These are phyloP conservation scores for Eulemur rubriventer DNA, from an alignment of 2,797 vertebrate species.

Conservation along the genomic window DNA sequence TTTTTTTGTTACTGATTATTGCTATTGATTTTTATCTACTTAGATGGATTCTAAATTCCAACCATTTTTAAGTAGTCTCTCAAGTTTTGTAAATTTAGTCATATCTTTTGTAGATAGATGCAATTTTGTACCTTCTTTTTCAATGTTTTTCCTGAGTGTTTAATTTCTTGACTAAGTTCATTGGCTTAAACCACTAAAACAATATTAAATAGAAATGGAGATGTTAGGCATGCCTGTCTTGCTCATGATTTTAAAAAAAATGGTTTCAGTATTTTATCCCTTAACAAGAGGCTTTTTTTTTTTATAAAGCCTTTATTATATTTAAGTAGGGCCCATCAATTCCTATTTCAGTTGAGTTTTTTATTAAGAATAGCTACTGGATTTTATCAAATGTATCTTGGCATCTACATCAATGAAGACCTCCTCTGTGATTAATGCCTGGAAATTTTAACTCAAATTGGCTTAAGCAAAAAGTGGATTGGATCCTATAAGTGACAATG, in stretches of 20 bases:
- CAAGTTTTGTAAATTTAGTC: slow-evolving; percentile 16
- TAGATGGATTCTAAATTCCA: not conserved
- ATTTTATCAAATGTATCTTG: slow-evolving; percentile 32
- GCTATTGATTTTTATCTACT: not conserved
- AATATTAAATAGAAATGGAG: not conserved
- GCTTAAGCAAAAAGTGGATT: not conserved
- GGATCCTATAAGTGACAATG: not conserved
- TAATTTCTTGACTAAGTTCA: not conserved
- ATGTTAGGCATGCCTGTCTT: not conserved
- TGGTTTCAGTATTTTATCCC: not conserved
- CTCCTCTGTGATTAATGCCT: slow-evolving; percentile 15
- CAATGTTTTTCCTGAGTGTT: not conserved
- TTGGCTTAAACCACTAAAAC: slow-evolving; percentile 18
- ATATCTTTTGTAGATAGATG: not conserved
- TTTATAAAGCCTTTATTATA: not conserved
- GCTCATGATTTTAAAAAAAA: slow-evolving; percentile 47
- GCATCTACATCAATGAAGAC: not conserved
- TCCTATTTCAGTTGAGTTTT: slow-evolving; percentile 55
- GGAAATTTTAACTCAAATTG: slow-evolving; percentile 34
- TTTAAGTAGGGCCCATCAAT: not conserved
- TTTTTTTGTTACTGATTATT: slow-evolving; percentile 14
- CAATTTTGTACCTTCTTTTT: not conserved
- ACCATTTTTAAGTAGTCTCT: not conserved
- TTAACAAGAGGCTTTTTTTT: slow-evolving; percentile 18
- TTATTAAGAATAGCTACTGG: slow-evolving; percentile 17